Evolutionary conservation across 2,113 vertebrate genomes (phyloP).

Genomic region (Hemichromis elongatus): DNA sequence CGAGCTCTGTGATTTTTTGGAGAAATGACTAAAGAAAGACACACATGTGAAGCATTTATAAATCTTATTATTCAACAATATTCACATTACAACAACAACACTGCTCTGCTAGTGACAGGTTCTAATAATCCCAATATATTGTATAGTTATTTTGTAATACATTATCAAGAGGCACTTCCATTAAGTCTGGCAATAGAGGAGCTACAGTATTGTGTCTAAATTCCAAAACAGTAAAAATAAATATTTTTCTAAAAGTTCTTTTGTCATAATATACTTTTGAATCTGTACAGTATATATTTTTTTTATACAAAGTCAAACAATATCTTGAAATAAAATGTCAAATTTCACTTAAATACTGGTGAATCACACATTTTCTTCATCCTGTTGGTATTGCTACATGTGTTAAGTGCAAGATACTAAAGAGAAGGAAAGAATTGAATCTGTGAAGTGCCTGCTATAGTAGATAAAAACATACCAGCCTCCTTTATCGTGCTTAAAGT

Average conservation of each 20-base stretch:
- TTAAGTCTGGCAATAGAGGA: slow-evolving; percentile 87
- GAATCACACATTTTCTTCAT: slow-evolving; percentile 68
- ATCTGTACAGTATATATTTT: slow-evolving; percentile 85
- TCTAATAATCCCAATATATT: slow-evolving; percentile 87
- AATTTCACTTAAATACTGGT: slow-evolving; percentile 79
- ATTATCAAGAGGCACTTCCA: slow-evolving; percentile 95
- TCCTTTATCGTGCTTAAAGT: slow-evolving; percentile 65
- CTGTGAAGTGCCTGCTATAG: slow-evolving; percentile 69
- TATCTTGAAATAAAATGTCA: slow-evolving; percentile 75
- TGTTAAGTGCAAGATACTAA: slow-evolving; percentile 82
- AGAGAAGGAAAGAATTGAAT: slow-evolving; percentile 73
- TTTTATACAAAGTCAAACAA: slow-evolving; percentile 87
- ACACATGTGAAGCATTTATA: slow-evolving; percentile 75
- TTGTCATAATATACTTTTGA: slow-evolving; percentile 73
- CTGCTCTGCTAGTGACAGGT: slow-evolving; percentile 83
- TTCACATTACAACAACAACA: slow-evolving; percentile 90
- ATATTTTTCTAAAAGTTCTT: slow-evolving; percentile 85
- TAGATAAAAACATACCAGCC: slow-evolving; percentile 66
- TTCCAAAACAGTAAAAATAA: slow-evolving; percentile 96
- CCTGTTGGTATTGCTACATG: slow-evolving; percentile 84
- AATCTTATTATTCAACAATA: slow-evolving; percentile 85
- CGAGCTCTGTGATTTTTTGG: not conserved
- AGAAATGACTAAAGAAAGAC: slow-evolving; percentile 2
- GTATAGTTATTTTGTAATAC: slow-evolving; percentile 86
- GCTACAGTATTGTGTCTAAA: slow-evolving; percentile 90